Conservation (phyloP, 2,888 invertebrate genomes). For the Cerastoderma edule region DNA sequence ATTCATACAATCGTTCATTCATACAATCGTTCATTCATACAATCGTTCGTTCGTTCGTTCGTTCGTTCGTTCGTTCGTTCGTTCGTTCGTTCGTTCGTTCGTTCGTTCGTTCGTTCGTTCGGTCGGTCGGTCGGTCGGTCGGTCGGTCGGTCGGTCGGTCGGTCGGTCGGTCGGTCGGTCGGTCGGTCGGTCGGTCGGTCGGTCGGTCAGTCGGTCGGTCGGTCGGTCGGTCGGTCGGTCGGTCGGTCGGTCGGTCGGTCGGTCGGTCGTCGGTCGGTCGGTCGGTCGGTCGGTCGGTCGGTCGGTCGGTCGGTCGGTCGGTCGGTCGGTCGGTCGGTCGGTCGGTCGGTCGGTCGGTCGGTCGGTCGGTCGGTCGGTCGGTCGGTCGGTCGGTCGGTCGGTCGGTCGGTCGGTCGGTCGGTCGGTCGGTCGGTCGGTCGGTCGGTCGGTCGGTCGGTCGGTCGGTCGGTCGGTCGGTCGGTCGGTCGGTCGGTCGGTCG, state of each 20-base stretch:
- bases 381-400: constrained; percentile 1
- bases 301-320: not conserved
- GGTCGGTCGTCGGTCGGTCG: constrained; percentile 1
- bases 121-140: not conserved
- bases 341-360: constrained; percentile 1
- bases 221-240: not conserved
- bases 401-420: constrained; percentile 1
- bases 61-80: not conserved
- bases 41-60: not conserved
- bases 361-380: constrained; percentile 1
- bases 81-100: not conserved
- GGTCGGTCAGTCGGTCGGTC: not conserved
- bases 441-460: constrained; percentile 1
- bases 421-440: constrained; percentile 1
- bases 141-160: not conserved
- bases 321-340: not conserved
- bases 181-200: not conserved
- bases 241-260: constrained; percentile 1
- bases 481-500: not conserved
- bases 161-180: not conserved
- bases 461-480: not conserved
- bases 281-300: not conserved
- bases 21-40: not conserved
- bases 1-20: not conserved
- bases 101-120: not conserved